phyloP scores from a whole-genome alignment of 2,113 vertebrate species.

The Halcyon malimbica region DNA sequence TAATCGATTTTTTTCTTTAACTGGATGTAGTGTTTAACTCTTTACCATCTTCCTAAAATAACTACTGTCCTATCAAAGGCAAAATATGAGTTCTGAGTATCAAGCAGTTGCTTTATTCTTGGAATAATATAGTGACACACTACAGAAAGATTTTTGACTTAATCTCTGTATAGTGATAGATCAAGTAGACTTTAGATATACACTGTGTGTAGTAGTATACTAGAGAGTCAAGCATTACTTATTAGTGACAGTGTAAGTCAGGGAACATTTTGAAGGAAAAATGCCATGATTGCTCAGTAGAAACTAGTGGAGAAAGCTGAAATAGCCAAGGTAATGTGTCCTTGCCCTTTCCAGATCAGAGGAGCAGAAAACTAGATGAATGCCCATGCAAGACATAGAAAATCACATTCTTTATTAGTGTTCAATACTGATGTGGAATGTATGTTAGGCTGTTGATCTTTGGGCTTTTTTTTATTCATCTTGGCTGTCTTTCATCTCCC shows the following conservation, averaged over 20 bases:
- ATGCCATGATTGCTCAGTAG: not conserved
- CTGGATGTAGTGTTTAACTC: not conserved
- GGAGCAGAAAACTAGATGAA: not conserved
- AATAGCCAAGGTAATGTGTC: not conserved
- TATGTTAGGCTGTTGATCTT: not conserved
- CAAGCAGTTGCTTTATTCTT: not conserved
- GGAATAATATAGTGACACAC: not conserved
- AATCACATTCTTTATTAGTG: not conserved
- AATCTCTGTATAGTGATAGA: not conserved
- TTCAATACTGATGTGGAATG: not conserved
- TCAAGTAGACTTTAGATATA: not conserved
- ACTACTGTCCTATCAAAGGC: not conserved
- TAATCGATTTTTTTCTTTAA: not conserved
- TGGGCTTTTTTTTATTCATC: rapidly evolving
- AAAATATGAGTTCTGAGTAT: not conserved
- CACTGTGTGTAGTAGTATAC: not conserved
- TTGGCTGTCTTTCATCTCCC: not conserved
- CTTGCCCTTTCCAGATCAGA: not conserved
- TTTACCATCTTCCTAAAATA: not conserved
- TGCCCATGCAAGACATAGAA: not conserved
- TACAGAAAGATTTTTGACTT: not conserved
- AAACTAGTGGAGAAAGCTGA: not conserved
- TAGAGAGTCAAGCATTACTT: not conserved
- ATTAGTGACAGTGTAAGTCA: not conserved
- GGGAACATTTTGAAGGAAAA: not conserved